These are phyloP conservation scores for Scolopax mira DNA, from an alignment of 2,113 vertebrate species.

Conservation along the genomic window DNA sequence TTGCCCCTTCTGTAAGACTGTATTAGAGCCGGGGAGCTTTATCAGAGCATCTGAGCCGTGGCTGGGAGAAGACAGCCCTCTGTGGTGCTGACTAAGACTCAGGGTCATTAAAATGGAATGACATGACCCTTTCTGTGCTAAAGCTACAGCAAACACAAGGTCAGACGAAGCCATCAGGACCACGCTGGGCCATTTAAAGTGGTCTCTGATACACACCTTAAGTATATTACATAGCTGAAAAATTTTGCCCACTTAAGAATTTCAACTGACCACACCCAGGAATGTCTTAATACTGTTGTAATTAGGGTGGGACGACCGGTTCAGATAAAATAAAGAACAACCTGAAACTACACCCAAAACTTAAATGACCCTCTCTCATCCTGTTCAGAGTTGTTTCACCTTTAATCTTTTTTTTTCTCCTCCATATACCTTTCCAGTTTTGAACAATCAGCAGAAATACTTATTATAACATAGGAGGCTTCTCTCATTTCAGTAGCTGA, in stretches of 20 bases:
- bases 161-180: not conserved
- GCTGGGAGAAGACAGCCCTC: not conserved
- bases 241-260: conserved; percentile 44
- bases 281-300: conserved; percentile 45
- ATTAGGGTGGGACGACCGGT: conserved; percentile 43
- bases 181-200: not conserved
- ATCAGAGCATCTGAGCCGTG: not conserved
- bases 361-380: conserved; percentile 21
- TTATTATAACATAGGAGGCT: not conserved
- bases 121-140: not conserved
- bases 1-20: not conserved
- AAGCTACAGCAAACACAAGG: not conserved
- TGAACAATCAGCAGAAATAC: not conserved
- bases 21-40: not conserved
- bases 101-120: not conserved
- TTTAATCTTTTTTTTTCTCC: not conserved
- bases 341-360: conserved; percentile 59
- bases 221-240: not conserved
- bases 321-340: conserved; percentile 64
- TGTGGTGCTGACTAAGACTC: not conserved
- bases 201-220: not conserved
- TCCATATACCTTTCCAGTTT: not conserved
- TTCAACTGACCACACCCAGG: conserved; percentile 45
- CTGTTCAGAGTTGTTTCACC: not conserved
- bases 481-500: not conserved